Evolutionary conservation across 2,888 invertebrate genomes (phyloP).

Genomic region (Tenthredo mesomela): DNA sequence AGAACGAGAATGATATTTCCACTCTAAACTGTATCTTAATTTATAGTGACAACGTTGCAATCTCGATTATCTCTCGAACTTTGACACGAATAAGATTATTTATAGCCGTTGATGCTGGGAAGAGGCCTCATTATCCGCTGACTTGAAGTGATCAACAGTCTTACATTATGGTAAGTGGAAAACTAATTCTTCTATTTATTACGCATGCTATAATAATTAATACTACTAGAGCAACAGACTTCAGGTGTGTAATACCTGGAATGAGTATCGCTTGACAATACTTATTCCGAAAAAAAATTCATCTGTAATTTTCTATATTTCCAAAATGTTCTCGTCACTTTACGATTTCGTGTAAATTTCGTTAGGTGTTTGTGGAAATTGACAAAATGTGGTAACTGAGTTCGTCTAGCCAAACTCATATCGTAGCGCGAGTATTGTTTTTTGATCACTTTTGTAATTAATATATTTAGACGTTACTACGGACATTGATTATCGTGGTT

Average conservation of each 20-base stretch:
- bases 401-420: background rate
- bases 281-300: background rate
- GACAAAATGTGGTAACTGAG: background rate
- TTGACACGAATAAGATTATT: background rate
- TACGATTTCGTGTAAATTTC: background rate
- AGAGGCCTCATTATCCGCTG: background rate
- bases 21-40: background rate
- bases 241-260: background rate
- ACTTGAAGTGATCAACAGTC: background rate
- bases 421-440: background rate
- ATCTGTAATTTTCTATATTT: background rate
- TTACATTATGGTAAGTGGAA: background rate
- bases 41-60: background rate
- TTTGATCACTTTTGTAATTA: background rate
- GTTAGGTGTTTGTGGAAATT: background rate
- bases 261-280: background rate
- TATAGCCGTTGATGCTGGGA: background rate
- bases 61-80: slow-evolving; percentile 1
- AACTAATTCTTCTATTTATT: background rate
- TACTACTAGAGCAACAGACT: background rate
- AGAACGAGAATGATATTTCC: background rate
- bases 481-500: background rate
- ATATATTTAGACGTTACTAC: background rate
- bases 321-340: background rate
- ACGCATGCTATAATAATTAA: background rate